These are phyloP conservation scores for Galerucella calmariensis DNA, from an alignment of 2,888 invertebrate species.

Conservation along the genomic window DNA sequence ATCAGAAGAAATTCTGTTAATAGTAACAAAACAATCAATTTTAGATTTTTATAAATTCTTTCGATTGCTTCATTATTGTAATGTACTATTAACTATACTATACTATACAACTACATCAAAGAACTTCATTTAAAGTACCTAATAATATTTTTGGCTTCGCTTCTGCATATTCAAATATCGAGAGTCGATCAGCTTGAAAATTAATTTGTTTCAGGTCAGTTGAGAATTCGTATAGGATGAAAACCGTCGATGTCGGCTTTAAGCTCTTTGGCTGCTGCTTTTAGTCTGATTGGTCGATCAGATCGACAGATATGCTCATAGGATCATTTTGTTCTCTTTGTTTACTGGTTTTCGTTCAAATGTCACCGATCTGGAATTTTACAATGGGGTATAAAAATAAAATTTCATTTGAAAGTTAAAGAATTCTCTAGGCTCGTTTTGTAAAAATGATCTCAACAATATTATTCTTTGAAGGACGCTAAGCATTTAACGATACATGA, in stretches of 20 bases:
- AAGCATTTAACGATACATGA: too few relatives aligned
- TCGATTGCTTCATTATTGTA: not conserved
- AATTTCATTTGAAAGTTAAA: not conserved
- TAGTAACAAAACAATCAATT: too few relatives aligned
- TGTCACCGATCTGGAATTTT: not conserved
- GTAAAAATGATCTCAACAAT: too few relatives aligned
- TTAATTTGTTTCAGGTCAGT: conserved; percentile 32
- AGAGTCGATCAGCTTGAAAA: conserved; percentile 21
- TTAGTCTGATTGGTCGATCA: conserved; percentile 6
- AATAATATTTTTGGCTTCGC: not conserved
- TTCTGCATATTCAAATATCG: conserved; percentile 9
- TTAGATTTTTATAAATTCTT: too few relatives aligned
- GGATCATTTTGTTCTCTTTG: conserved; percentile 4
- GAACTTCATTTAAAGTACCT: not conserved
- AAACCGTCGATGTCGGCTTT: not conserved
- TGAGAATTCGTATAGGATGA: conserved; percentile 17
- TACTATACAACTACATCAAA: not conserved
- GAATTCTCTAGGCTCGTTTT: too few relatives aligned
- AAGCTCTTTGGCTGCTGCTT: not conserved
- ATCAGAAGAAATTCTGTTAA: too few relatives aligned
- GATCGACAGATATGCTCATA: not conserved
- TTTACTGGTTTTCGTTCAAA: not conserved
- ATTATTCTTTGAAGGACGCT: too few relatives aligned
- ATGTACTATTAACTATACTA: too few relatives aligned
- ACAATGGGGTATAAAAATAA: not conserved